Evolutionary conservation across 2,888 invertebrate species (phyloP).

Genomic region (Bembecia ichneumoniformis): DNA sequence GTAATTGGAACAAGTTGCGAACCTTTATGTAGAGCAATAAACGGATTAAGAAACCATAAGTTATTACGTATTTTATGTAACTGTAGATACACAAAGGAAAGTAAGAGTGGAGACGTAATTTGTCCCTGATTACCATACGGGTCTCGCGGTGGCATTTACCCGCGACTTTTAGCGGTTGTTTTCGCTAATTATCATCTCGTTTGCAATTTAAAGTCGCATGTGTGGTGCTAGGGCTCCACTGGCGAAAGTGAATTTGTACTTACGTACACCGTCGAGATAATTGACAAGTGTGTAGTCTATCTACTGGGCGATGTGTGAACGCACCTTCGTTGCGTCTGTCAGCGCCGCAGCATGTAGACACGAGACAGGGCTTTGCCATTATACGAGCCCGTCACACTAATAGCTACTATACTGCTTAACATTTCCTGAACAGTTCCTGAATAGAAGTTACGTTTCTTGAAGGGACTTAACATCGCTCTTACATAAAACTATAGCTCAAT

Average conservation of each 20-base stretch:
- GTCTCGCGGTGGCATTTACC: slow-evolving; percentile 51
- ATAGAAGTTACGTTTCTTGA: slow-evolving; percentile 29
- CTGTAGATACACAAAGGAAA: slow-evolving; percentile 53
- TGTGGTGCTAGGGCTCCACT: slow-evolving; percentile 29
- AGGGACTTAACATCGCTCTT: neutral
- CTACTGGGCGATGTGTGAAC: slow-evolving; percentile 37
- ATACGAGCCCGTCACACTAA: slow-evolving; percentile 34
- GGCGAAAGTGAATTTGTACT: slow-evolving; percentile 49
- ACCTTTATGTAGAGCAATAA: slow-evolving; percentile 31
- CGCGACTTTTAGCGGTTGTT: slow-evolving; percentile 54
- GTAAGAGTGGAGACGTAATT: slow-evolving; percentile 62
- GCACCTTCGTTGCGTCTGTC: slow-evolving; percentile 32
- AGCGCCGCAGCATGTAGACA: slow-evolving; percentile 16
- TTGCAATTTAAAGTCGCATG: slow-evolving; percentile 62
- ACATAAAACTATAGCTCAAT: neutral
- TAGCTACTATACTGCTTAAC: slow-evolving; percentile 31
- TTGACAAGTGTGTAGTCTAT: slow-evolving; percentile 42
- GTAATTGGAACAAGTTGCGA: slow-evolving; percentile 11
- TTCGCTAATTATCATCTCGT: slow-evolving; percentile 70
- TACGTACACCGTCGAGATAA: slow-evolving; percentile 47
- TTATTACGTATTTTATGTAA: slow-evolving; percentile 51
- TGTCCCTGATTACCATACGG: slow-evolving; percentile 67
- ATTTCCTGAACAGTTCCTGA: slow-evolving; percentile 44
- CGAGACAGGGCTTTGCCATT: slow-evolving; percentile 23
- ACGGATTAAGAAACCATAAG: slow-evolving; percentile 52